These are phyloP conservation scores for Zoanthus gigantus DNA, from an alignment of 92 coral and sea anemone genomes.

Conservation along the genomic window DNA sequence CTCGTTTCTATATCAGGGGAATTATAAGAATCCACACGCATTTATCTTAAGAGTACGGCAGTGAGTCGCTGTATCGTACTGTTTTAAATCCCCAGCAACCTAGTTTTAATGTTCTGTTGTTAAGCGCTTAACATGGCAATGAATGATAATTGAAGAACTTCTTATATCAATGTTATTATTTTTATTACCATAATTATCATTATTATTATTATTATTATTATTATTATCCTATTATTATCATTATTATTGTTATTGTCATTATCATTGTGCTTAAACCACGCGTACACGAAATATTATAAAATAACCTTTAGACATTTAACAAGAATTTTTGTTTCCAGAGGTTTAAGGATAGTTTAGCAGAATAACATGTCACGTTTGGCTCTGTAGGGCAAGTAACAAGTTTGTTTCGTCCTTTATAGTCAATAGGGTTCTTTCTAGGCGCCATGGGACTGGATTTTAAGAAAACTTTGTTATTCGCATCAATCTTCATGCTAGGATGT, in stretches of 20 bases:
- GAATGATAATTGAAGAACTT: background rate
- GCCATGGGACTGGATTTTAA: constrained; percentile 88
- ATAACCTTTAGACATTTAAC: background rate
- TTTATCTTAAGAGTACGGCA: too few species aligned
- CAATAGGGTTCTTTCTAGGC: constrained; percentile 88
- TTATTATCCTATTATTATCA: too few species aligned
- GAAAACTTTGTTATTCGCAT: constrained; percentile 82
- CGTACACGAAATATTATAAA: too few species aligned
- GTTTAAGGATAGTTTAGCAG: background rate
- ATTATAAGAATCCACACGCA: too few species aligned
- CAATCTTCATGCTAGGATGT: constrained; percentile 69
- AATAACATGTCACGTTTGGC: background rate
- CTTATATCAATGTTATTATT: background rate
- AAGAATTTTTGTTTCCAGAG: background rate
- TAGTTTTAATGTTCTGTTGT: too few species aligned
- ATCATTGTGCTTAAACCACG: background rate
- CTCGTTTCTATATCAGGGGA: too few species aligned
- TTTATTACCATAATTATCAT: background rate
- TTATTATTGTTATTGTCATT: background rate
- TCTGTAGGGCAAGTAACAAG: background rate
- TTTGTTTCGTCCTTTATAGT: constrained; percentile 52
- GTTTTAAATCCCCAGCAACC: too few species aligned
- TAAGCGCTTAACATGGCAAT: too few species aligned
- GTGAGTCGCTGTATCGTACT: too few species aligned
- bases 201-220: background rate